Evolutionary conservation across 2,113 vertebrate genomes (phyloP).

Genomic region (Hassar affinis): DNA sequence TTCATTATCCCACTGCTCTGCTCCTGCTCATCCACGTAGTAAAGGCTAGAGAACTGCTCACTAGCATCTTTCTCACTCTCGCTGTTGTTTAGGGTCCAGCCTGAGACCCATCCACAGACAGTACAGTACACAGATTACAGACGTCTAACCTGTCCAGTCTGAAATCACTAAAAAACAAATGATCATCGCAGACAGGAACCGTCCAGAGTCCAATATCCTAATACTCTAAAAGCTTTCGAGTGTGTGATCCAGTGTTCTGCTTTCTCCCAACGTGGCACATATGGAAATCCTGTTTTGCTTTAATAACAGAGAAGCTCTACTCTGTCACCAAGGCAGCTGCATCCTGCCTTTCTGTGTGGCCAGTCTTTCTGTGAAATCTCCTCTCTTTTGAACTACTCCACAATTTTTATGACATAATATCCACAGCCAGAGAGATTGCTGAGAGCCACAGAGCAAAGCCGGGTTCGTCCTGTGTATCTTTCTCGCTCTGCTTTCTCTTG

Average conservation of each 20-base stretch:
- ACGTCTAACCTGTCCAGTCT: too few relatives aligned
- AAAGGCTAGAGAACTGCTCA: constrained; percentile 28
- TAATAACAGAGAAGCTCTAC: constrained; percentile 33
- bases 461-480: constrained; percentile 33
- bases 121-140: too few relatives aligned
- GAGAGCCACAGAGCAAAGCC: constrained; percentile 28
- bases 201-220: not conserved
- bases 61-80: constrained; percentile 21
- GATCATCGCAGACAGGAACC: not conserved
- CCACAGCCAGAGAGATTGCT: not conserved
- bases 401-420: constrained; percentile 8
- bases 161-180: not conserved
- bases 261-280: constrained; percentile 40
- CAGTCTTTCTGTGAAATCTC: not conserved
- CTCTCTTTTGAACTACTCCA: not conserved
- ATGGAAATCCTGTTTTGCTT: constrained; percentile 50
- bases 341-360: constrained; percentile 28
- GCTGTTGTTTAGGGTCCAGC: constrained; percentile 18
- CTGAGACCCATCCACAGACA: constrained; percentile 12
- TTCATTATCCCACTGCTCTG: constrained; percentile 32
- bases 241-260: not conserved
- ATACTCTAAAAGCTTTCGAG: constrained; percentile 11
- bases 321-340: constrained; percentile 49
- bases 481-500: constrained; percentile 32
- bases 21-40: constrained; percentile 32